A percentile compares a stretch with the other conserved stretches of the same genome.
Conservation (phyloP, 1,140 invertebrate species). For the Calycopis cecrops region DNA sequence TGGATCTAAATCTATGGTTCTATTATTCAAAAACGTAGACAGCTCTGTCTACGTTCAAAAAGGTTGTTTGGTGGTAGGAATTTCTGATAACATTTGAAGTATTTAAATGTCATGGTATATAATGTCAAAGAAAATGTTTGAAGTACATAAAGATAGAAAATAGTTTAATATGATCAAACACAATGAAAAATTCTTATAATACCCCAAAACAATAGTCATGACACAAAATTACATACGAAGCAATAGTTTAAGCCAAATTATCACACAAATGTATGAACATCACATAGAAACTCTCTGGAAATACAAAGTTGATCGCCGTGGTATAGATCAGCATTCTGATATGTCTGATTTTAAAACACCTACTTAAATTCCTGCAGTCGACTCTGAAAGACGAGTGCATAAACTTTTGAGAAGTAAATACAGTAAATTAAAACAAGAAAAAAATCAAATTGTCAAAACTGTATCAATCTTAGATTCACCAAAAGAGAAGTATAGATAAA, state of each 20-base stretch:
- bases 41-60: too few species aligned
- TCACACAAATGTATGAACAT: conserved; percentile 19
- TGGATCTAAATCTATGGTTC: too few species aligned
- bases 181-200: conserved; percentile 12
- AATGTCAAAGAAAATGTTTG: background rate
- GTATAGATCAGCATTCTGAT: conserved; percentile 46
- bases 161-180: conserved; percentile 3
- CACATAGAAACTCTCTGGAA: conserved; percentile 22
- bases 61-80: background rate
- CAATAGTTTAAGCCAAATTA: conserved; percentile 18
- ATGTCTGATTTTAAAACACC: too few species aligned
- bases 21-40: too few species aligned
- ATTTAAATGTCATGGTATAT: background rate
- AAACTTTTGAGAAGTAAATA: conserved; percentile 19
- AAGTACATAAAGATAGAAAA: conserved; percentile 1
- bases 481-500: too few species aligned
- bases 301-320: conserved; percentile 19
- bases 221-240: background rate
- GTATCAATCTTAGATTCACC: too few species aligned
- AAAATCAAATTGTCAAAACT: background rate
- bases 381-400: conserved; percentile 27
- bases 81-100: background rate
- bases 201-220: conserved; percentile 16
- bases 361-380: conserved; percentile 15
- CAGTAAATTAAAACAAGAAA: background rate